phyloP scores from a whole-genome alignment of 2,113 vertebrate genomes.

The Callipepla squamata region DNA sequence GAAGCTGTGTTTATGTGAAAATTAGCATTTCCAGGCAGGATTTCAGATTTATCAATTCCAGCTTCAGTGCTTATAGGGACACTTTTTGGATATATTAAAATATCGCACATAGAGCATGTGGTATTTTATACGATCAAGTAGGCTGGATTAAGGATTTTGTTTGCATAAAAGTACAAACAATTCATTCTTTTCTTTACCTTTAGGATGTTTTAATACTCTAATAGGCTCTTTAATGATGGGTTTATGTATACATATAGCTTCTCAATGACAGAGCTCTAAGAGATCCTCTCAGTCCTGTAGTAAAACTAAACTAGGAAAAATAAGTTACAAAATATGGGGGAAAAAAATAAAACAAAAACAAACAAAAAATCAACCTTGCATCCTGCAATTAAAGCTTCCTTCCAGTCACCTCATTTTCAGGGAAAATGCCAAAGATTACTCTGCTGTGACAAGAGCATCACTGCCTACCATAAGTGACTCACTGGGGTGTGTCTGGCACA shows the following conservation, averaged over 20 bases:
- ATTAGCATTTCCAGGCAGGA: neutral
- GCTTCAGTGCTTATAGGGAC: neutral
- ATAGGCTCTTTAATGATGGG: neutral
- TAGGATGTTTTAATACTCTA: neutral
- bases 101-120: neutral
- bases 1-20: neutral
- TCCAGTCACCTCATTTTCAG: neutral
- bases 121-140: neutral
- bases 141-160: neutral
- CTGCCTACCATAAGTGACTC: neutral
- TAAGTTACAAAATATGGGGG: rapidly evolving
- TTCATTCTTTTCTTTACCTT: neutral
- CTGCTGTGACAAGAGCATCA: neutral
- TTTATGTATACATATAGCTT: neutral
- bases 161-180: neutral
- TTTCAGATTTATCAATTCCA: neutral
- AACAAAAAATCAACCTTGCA: rapidly evolving
- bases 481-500: neutral
- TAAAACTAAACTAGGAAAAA: neutral
- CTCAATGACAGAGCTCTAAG: neutral
- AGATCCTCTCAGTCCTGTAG: neutral
- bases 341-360: neutral
- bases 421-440: neutral
- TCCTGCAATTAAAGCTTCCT: neutral
- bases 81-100: neutral